Base-by-base conservation (phyloP, 1,140 invertebrate genomes). In the Lanistes nyassanus region DNA sequence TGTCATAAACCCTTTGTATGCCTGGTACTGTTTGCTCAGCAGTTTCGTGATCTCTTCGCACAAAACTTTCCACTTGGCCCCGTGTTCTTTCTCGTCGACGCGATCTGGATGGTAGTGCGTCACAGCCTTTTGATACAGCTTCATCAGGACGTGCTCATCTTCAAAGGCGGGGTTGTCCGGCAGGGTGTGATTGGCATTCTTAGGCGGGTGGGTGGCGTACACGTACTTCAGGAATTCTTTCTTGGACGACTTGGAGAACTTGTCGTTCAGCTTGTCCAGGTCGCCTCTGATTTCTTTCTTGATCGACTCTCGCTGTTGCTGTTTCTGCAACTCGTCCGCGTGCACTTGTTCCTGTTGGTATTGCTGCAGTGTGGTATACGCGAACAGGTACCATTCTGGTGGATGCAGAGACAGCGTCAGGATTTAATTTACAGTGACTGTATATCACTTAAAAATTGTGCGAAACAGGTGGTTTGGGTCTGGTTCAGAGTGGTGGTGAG, bases 101-200 rank as follows among this genome's bases (percentile, higher is more conserved):
- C 70, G 74, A 51, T 83, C 82, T 5, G 82, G 82, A 58, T 83
- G 82, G 56, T 79, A 83, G 66, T 83, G 79, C 5, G 80, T 62
- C 34, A 83, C 73, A 0, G 81, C 82, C 56, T 78, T 76, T 65
- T 80, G 78, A 23, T 81, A 75, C n/a, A 75, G 16, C 34, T 82
- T 82, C 60, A 81, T 83, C 37, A 77, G 19, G 21, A 75, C 56
- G 9, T 23, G 9, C 4, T 34, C 34, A 16, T 76, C 73, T 0
- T 65, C 64, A 7, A 34, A 5, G 31, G n/a, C 47, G 19, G 16
- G 31, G 9, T 11, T 77, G 34, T 29, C 67, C 16, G 47, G 67
- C 26, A 76, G 37, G 58, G 76, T 80, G 36, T 83, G 62, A 0
- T 36, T 66, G 16, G 65, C 31, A 51, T 83, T 82, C 42, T 77